These are phyloP conservation scores for Cyclophora albipunctata DNA, from an alignment of 2,888 invertebrate species.

Conservation along the genomic window DNA sequence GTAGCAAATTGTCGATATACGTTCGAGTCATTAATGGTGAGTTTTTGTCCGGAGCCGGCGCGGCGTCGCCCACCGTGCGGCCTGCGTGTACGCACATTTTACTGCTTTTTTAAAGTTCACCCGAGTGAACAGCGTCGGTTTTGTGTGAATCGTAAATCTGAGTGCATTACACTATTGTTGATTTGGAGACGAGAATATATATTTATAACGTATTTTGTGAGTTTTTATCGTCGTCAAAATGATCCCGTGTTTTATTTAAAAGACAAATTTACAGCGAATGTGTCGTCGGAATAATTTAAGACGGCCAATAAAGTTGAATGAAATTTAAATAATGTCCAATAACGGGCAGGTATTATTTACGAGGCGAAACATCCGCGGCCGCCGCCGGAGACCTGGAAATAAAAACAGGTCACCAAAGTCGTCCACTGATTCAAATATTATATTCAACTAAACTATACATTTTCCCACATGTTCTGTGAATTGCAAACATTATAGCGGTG, in stretches of 20 bases:
- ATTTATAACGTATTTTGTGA: slow-evolving; percentile 22
- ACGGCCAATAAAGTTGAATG: slow-evolving; percentile 16
- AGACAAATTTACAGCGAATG: slow-evolving; percentile 21
- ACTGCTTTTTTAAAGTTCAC: slow-evolving; percentile 41
- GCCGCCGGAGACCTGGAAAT: slow-evolving; percentile 2
- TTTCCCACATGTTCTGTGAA: slow-evolving; percentile 55
- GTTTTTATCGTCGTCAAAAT: slow-evolving; percentile 23
- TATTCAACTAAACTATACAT: too few species aligned
- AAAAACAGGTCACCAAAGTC: too few species aligned
- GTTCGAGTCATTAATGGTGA: slow-evolving; percentile 54
- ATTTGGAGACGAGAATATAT: slow-evolving; percentile 24
- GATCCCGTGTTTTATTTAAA: slow-evolving; percentile 23
- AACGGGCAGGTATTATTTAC: slow-evolving; percentile 20
- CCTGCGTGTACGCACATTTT: slow-evolving; percentile 32
- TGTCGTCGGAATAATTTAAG: slow-evolving; percentile 21
- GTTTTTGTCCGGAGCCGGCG: slow-evolving; percentile 41
- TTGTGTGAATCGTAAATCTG: slow-evolving; percentile 37
- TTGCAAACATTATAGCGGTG: slow-evolving; percentile 48
- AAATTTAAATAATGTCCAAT: slow-evolving; percentile 16
- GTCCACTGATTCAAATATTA: too few species aligned
- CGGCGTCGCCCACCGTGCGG: slow-evolving; percentile 34
- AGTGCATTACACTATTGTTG: slow-evolving; percentile 26
- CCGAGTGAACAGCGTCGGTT: slow-evolving; percentile 41
- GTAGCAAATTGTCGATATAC: slow-evolving; percentile 71
- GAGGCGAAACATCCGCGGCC: slow-evolving; percentile 17